A percentile compares a stretch with the other conserved stretches of the same genome.
Evolutionary conservation across 2,888 invertebrate species (phyloP).

Genomic region (Polydesmus complanatus): DNA sequence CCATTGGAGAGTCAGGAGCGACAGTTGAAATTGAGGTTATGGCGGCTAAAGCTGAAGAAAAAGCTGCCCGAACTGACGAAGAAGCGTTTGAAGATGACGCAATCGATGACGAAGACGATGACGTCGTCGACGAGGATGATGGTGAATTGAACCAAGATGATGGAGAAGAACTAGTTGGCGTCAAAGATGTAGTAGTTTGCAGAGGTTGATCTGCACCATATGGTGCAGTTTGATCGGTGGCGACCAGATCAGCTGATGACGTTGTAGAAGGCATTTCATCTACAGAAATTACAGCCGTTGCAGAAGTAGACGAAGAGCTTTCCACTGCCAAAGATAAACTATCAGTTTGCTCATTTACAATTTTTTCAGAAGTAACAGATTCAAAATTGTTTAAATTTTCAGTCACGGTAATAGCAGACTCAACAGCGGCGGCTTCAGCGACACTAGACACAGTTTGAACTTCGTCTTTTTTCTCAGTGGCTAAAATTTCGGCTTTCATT

Average conservation of each 20-base stretch:
- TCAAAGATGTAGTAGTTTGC: conserved; percentile 16
- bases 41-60: not conserved
- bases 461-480: conserved; percentile 34
- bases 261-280: conserved; percentile 7
- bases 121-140: not conserved
- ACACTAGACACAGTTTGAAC: conserved; percentile 21
- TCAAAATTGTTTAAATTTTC: too few species aligned
- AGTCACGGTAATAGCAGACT: not conserved
- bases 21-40: not conserved
- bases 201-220: conserved; percentile 13
- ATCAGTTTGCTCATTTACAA: not conserved
- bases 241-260: not conserved
- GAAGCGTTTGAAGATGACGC: conserved; percentile 2
- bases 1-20: conserved; percentile 10
- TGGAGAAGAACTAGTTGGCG: not conserved
- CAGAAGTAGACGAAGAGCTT: not conserved
- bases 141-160: not conserved
- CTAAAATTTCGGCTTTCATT: conserved; percentile 22
- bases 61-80: not conserved
- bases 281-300: not conserved
- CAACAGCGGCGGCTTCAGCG: not conserved
- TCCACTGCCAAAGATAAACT: not conserved
- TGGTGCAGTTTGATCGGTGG: not conserved
- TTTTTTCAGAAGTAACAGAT: not conserved
- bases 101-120: conserved; percentile 2